Base-by-base conservation (phyloP, 2,888 invertebrate species). In the Drosophila nigricruria region DNA sequence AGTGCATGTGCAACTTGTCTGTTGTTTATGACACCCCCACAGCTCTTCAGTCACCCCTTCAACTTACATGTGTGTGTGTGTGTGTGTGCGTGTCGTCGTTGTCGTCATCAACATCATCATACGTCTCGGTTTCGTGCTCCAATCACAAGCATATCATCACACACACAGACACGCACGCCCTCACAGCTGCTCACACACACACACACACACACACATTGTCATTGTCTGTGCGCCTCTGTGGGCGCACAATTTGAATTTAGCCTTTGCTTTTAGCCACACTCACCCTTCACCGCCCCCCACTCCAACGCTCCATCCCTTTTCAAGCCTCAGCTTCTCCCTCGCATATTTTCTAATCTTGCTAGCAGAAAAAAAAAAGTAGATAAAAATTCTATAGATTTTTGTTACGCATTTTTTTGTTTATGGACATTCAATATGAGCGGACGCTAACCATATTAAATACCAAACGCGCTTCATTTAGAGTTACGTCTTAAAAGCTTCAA, bases 1-100 rank as follows among this genome's bases (percentile, higher is more conserved):
- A 73, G 71, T 84, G 88, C 85, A 85, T 85, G 88, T 88, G 88
- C 81, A 84, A 81, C 88, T 82, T 88, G 83, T 88, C 86, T 86
- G 86, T 85, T 86, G 86, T 85, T 86, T 88, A 86, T 88, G 81
- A 80, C 81, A 70, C 79, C 68, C 63, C 69, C 52, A 64, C 68
- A 56, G 16, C 68, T 53, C 72, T 66, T 54, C 58, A 61, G 18
- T n/a, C 38, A 14, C 1, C 30, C 30, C 40, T 5, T 5, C 30
- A 45, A 9, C n/a, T 5, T 23, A 10, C 9, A 4, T 18, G 18
- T 45, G 34, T 18, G 45, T 61, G 42, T 54, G 57, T 38, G 36
- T 20, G 23, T 8, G 38, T 53, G 16, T 65, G 53, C 18, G 53
- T 53, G 56, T 63, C 54, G 45, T 54, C 71, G 71, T 80, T 73